Evolutionary conservation across 1,140 invertebrate species (phyloP).

Genomic region (Venustaconcha ellipsiformis): DNA sequence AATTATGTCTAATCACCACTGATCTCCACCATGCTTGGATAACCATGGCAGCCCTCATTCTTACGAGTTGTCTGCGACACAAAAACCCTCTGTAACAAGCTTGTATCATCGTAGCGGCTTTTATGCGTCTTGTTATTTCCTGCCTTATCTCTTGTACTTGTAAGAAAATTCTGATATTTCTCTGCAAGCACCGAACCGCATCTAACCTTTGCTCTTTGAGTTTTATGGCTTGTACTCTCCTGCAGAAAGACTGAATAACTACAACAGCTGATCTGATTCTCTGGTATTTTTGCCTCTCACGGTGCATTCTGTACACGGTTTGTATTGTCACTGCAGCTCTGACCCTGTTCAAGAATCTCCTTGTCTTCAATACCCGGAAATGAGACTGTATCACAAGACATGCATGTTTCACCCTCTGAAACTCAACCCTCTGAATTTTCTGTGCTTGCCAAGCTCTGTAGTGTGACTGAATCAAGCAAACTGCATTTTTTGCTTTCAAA

Average conservation of each 20-base stretch:
- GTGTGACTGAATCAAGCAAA: slow-evolving; percentile 5
- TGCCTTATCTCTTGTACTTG: slow-evolving; percentile 6
- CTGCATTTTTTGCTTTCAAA: slow-evolving; percentile 10
- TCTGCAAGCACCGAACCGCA: slow-evolving; percentile 18
- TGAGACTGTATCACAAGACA: slow-evolving; percentile 27
- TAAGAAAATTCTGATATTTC: slow-evolving; percentile 12
- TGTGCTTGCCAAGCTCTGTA: slow-evolving; percentile 19
- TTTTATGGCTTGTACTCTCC: slow-evolving; percentile 11
- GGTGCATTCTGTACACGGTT: background rate
- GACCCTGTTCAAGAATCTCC: background rate
- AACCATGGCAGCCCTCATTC: slow-evolving; percentile 21
- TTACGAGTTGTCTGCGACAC: slow-evolving; percentile 1
- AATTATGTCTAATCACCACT: slow-evolving; percentile 15
- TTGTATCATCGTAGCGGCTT: slow-evolving; percentile 32
- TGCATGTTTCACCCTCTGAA: slow-evolving; percentile 20
- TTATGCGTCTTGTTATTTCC: slow-evolving; percentile 19
- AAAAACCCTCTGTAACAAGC: slow-evolving; percentile 15
- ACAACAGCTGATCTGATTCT: slow-evolving; percentile 16
- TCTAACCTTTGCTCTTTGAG: slow-evolving; percentile 1
- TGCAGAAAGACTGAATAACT: slow-evolving; percentile 32
- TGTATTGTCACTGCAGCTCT: slow-evolving; percentile 32
- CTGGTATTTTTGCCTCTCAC: background rate
- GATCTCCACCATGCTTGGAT: slow-evolving; percentile 40
- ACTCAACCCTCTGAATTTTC: slow-evolving; percentile 13
- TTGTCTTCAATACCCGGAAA: slow-evolving; percentile 16